Percentiles rank a stretch among this genome's conserved stretches.
Evolutionary conservation across 2,888 invertebrate genomes (phyloP).

Genomic region (Reticulitermes lucifugus): DNA sequence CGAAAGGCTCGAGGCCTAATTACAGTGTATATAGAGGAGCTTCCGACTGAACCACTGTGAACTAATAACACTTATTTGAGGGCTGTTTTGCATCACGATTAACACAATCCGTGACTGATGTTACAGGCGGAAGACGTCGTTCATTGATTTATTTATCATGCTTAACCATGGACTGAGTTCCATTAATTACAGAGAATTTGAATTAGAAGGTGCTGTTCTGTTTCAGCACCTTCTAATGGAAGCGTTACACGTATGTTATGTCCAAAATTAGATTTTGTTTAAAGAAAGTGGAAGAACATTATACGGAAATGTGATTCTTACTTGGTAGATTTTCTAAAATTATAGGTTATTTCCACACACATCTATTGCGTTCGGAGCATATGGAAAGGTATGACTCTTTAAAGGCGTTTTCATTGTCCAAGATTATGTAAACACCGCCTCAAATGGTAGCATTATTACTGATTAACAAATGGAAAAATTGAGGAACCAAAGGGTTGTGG

Average conservation of each 20-base stretch:
- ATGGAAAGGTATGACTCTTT: no score
- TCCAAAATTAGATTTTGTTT: neutral
- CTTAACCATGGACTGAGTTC: neutral
- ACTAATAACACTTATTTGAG: neutral
- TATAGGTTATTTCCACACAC: no score
- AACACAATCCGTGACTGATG: neutral
- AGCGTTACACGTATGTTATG: neutral
- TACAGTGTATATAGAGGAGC: neutral
- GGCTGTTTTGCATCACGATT: neutral
- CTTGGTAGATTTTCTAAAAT: no score
- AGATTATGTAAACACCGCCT: no score
- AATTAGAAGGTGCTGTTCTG: neutral
- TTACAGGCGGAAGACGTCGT: neutral
- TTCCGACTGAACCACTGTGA: neutral
- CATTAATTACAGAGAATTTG: neutral
- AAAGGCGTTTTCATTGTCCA: no score
- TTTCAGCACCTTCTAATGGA: neutral
- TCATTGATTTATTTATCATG: slow-evolving; percentile 13
- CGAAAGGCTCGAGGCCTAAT: neutral
- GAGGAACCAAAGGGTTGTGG: no score
- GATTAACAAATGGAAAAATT: no score
- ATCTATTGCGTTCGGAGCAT: no score
- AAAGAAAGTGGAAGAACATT: no score
- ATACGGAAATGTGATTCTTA: no score
- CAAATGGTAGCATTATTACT: no score